A percentile compares a stretch with the other conserved stretches of the same genome.
phyloP scores from a whole-genome alignment of 2,113 vertebrate species.

The Neotragus moschatus region DNA sequence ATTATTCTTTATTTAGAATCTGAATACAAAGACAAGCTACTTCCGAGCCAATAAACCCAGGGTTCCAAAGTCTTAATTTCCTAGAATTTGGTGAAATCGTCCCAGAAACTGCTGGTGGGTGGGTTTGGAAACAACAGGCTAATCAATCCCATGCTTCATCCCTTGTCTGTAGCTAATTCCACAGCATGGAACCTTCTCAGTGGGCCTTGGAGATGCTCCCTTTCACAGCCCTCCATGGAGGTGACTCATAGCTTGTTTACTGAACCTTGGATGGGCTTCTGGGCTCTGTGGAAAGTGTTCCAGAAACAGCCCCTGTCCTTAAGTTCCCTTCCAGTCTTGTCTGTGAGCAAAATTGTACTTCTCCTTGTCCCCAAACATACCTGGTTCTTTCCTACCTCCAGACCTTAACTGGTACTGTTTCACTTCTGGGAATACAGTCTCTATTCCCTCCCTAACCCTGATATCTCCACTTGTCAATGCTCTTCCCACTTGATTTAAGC shows the following conservation, averaged over 20 bases:
- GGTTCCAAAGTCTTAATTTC: conserved; percentile 13
- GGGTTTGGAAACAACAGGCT: background rate
- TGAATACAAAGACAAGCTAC: background rate
- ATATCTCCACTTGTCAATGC: background rate
- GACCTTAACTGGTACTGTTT: background rate
- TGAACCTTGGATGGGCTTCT: background rate
- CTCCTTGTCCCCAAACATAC: background rate
- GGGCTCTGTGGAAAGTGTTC: background rate
- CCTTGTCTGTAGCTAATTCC: background rate
- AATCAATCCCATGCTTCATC: background rate
- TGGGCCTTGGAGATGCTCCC: background rate
- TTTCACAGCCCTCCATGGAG: background rate
- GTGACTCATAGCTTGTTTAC: conserved; percentile 41
- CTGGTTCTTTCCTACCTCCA: background rate
- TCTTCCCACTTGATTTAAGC: background rate
- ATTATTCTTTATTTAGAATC: background rate
- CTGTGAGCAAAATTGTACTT: background rate
- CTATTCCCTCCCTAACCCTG: background rate
- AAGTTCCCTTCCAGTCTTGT: background rate
- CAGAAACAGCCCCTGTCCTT: background rate
- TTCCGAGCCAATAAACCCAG: background rate
- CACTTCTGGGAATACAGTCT: background rate
- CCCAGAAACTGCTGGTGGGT: background rate
- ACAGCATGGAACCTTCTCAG: background rate
- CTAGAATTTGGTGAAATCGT: conserved; percentile 13